These are phyloP conservation scores for Diplodus sargus DNA, from an alignment of 2,797 vertebrate genomes.

Conservation along the genomic window DNA sequence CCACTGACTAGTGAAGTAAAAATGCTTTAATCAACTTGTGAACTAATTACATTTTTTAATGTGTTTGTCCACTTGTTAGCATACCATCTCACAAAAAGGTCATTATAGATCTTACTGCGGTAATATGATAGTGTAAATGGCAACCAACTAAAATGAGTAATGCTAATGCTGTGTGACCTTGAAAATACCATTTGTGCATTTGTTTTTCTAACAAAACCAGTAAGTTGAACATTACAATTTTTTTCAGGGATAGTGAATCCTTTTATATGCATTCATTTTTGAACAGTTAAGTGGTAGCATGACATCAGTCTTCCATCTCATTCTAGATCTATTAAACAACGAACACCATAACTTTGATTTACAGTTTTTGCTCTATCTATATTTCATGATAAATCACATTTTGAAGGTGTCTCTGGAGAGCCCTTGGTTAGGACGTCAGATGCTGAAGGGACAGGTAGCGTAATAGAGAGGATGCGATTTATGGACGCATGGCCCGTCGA, in stretches of 20 bases:
- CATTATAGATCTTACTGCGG: not conserved
- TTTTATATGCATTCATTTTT: slow-evolving; percentile 15
- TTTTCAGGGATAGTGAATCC: slow-evolving; percentile 1
- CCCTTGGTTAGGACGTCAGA: slow-evolving; percentile 50
- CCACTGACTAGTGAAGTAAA: too few relatives aligned
- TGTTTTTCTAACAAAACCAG: not conserved
- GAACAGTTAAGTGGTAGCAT: slow-evolving; percentile 28
- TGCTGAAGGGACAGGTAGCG: slow-evolving; percentile 42
- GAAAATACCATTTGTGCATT: not conserved
- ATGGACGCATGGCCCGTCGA: slow-evolving; percentile 41
- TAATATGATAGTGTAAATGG: not conserved
- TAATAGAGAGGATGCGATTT: slow-evolving; percentile 63
- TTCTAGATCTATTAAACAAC: slow-evolving; percentile 48
- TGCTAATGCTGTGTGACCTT: slow-evolving; percentile 1
- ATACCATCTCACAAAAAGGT: not conserved
- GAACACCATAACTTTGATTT: slow-evolving; percentile 57
- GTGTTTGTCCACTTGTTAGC: not conserved
- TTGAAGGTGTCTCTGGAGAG: slow-evolving; percentile 61
- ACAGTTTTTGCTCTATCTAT: slow-evolving; percentile 49
- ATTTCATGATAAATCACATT: slow-evolving; percentile 61
- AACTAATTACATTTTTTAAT: not conserved
- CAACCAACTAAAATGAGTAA: not conserved
- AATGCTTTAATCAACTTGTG: too few relatives aligned
- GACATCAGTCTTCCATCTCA: slow-evolving; percentile 46
- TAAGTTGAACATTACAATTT: slow-evolving; percentile 6